A percentile compares a stretch with the other conserved stretches of the same genome.
Conservation (phyloP, 2,888 invertebrate species). For the Pollenia griseotomentosa region DNA sequence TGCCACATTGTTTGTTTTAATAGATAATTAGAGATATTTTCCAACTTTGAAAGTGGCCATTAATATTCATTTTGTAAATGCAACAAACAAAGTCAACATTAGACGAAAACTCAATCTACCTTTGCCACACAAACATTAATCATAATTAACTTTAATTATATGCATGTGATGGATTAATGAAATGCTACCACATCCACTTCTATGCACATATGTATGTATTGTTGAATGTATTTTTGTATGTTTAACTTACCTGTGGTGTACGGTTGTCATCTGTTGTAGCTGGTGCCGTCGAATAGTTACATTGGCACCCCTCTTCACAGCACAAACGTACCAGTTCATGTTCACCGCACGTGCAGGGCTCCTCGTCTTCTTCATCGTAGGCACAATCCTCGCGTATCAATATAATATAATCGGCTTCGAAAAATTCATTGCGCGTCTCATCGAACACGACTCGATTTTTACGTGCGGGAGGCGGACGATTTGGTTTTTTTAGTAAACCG, state of each 20-base stretch:
- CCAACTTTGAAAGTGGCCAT: neutral
- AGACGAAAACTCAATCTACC: neutral
- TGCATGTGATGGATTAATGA: neutral
- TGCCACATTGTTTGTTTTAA: neutral
- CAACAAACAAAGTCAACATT: neutral
- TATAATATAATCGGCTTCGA: slow-evolving; percentile 96
- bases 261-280: slow-evolving; percentile 77
- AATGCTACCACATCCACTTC: neutral
- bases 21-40: neutral
- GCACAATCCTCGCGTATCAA: slow-evolving; percentile 94
- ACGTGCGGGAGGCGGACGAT: slow-evolving; percentile 87
- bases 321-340: slow-evolving; percentile 88
- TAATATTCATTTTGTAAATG: slow-evolving; percentile 14
- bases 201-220: neutral
- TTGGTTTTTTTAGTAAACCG: slow-evolving; percentile 89
- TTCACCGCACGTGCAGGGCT: slow-evolving; percentile 90
- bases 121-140: neutral
- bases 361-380: slow-evolving; percentile 91
- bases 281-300: slow-evolving; percentile 83
- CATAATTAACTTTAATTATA: slow-evolving; percentile 29
- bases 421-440: slow-evolving; percentile 95
- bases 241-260: slow-evolving; percentile 83
- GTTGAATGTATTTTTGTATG: neutral
- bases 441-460: slow-evolving; percentile 94
- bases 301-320: slow-evolving; percentile 89